Conservation (phyloP, 2,113 vertebrate genomes). For the Sprattus sprattus region DNA sequence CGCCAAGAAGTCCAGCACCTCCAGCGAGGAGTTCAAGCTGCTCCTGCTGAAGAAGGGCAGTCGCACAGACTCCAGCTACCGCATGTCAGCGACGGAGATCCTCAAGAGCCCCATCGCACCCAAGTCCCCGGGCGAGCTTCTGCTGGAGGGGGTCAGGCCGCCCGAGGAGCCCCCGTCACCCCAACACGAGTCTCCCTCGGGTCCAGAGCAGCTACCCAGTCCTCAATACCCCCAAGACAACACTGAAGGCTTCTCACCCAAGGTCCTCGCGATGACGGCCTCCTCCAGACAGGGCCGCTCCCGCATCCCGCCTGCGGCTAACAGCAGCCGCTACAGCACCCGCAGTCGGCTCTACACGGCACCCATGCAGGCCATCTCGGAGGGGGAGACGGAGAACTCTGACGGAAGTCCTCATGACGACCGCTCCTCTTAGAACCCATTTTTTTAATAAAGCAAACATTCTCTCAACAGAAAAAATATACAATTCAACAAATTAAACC, state of each 20-base stretch:
- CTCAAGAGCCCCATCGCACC: slow-evolving; percentile 95
- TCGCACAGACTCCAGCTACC: slow-evolving; percentile 92
- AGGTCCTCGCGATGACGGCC: slow-evolving; percentile 83
- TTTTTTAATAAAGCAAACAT: slow-evolving; percentile 12
- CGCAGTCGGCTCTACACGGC: slow-evolving; percentile 94
- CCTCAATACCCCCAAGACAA: slow-evolving; percentile 78
- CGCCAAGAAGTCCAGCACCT: slow-evolving; percentile 95
- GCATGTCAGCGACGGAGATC: slow-evolving; percentile 97
- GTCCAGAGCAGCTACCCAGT: slow-evolving; percentile 59
- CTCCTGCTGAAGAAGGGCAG: slow-evolving; percentile 94
- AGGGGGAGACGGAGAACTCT: slow-evolving; percentile 96
- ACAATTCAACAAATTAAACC: background rate
- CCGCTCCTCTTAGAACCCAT: slow-evolving; percentile 86
- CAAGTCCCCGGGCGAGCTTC: slow-evolving; percentile 82
- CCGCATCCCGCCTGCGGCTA: slow-evolving; percentile 88
- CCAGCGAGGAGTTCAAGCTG: slow-evolving; percentile 96
- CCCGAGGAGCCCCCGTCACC: slow-evolving; percentile 70
- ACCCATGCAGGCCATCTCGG: slow-evolving; percentile 98
- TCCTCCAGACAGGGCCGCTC: slow-evolving; percentile 91
- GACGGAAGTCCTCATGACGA: slow-evolving; percentile 97
- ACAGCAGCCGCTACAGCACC: slow-evolving; percentile 95
- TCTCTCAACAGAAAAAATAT: background rate
- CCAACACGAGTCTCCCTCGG: slow-evolving; percentile 57
- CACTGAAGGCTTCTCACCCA: slow-evolving; percentile 86
- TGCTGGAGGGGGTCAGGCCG: slow-evolving; percentile 56